phyloP scores from a whole-genome alignment of 2,888 invertebrate species.

The Clitarchus hookeri region DNA sequence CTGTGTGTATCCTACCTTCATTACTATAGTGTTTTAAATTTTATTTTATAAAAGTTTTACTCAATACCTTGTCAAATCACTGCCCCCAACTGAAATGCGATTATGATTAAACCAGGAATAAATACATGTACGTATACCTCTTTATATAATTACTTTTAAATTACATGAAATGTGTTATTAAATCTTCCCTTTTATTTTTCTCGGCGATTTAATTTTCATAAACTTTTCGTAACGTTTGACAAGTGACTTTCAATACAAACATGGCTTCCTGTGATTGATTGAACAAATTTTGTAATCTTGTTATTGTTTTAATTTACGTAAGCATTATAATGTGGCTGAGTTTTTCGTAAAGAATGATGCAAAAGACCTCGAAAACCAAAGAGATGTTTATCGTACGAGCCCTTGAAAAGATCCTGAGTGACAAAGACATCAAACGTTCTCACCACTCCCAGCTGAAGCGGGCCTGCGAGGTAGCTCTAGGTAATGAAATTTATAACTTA shows the following conservation, averaged over 20 bases:
- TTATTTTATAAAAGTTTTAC: neutral
- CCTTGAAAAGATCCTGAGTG: conserved; percentile 96
- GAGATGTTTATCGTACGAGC: conserved; percentile 99
- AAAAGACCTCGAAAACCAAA: conserved; percentile 68
- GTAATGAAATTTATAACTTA: conserved; percentile 58
- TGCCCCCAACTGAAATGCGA: neutral
- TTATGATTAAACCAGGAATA: neutral
- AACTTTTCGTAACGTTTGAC: neutral
- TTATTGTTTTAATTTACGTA: neutral
- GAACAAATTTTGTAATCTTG: conserved; percentile 15
- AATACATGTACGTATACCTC: neutral
- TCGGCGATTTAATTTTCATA: neutral
- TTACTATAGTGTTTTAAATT: neutral
- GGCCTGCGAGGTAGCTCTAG: conserved; percentile 94
- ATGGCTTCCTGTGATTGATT: conserved; percentile 39
- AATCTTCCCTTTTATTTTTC: neutral
- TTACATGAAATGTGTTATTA: neutral
- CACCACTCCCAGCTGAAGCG: conserved; percentile 94
- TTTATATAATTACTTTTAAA: neutral
- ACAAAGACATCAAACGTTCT: conserved; percentile 96
- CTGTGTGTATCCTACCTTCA: too few species aligned
- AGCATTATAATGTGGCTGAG: conserved; percentile 35
- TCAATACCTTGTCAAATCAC: neutral
- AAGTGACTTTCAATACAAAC: conserved; percentile 30
- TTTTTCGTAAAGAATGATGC: conserved; percentile 46